phyloP scores from a whole-genome alignment of 1,140 invertebrate genomes.

The Charaxes varanes region DNA sequence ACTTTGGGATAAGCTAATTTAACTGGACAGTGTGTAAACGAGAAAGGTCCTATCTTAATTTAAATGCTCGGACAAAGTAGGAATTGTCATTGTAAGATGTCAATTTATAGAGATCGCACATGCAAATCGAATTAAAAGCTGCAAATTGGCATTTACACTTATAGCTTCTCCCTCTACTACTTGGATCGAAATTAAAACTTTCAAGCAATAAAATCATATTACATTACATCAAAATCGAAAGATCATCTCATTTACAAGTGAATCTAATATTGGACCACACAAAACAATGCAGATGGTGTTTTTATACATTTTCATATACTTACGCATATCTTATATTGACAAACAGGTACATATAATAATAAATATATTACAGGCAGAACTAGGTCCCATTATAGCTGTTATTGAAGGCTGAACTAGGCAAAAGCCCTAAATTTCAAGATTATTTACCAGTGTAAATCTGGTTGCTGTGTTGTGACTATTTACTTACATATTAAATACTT shows the following conservation, averaged over 20 bases:
- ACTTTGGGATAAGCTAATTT: no score
- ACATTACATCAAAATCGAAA: neutral
- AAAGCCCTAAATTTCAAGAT: constrained; percentile 26
- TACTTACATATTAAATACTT: constrained; percentile 21
- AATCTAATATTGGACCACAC: constrained; percentile 15
- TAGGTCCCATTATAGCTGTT: constrained; percentile 52
- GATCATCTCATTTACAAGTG: neutral
- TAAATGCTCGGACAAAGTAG: no score
- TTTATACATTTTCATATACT: neutral
- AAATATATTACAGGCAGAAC: constrained; percentile 46
- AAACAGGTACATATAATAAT: constrained; percentile 24
- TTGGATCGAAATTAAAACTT: neutral
- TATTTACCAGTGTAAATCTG: constrained; percentile 26
- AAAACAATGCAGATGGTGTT: constrained; percentile 8
- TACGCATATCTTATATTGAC: constrained; percentile 8
- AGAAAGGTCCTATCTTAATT: no score
- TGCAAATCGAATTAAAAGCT: no score
- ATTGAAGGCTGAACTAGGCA: constrained; percentile 20
- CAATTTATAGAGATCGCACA: no score
- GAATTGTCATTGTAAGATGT: no score
- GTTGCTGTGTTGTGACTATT: constrained; percentile 15
- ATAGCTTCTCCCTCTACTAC: no score
- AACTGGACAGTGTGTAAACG: no score
- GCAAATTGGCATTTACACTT: no score
- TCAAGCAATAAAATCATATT: neutral